A percentile compares a stretch with the other conserved stretches of the same genome.
Evolutionary conservation across 2,888 invertebrate species (phyloP).

Genomic region (Thereva nobilitata): DNA sequence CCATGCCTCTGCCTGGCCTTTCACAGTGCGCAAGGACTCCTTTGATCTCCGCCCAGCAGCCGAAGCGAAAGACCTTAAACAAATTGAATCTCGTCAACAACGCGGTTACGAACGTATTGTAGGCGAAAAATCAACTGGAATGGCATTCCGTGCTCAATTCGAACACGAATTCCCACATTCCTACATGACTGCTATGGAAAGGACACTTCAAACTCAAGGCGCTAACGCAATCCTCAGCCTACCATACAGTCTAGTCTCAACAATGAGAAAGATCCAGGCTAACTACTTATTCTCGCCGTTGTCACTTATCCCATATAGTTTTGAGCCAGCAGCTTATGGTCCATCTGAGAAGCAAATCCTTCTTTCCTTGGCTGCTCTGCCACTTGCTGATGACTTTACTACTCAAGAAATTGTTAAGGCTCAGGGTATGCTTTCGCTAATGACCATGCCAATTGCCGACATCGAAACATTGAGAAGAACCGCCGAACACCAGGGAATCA

Average conservation of each 20-base stretch:
- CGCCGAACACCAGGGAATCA: conserved; percentile 26
- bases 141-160: conserved; percentile 62
- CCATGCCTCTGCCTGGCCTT: conserved; percentile 69
- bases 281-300: conserved; percentile 30
- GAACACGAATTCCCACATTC: conserved; percentile 58
- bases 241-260: conserved; percentile 44
- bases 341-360: conserved; percentile 24
- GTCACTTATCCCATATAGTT: conserved; percentile 38
- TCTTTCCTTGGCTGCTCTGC: conserved; percentile 36
- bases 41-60: conserved; percentile 61
- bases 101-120: conserved; percentile 53
- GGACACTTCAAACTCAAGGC: conserved; percentile 40
- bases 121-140: conserved; percentile 61
- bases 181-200: conserved; percentile 49
- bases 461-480: conserved; percentile 36
- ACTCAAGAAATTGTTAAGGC: conserved; percentile 26
- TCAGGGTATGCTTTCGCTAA: conserved; percentile 39
- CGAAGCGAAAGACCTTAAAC: conserved; percentile 59
- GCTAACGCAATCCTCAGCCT: conserved; percentile 40
- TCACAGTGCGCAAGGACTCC: conserved; percentile 64
- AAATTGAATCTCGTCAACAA: conserved; percentile 56
- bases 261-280: conserved; percentile 38
- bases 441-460: conserved; percentile 38
- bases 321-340: conserved; percentile 35
- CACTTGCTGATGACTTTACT: conserved; percentile 40